Base-by-base conservation (phyloP, 2,113 vertebrate species). In the Opisthocomus hoazin region DNA sequence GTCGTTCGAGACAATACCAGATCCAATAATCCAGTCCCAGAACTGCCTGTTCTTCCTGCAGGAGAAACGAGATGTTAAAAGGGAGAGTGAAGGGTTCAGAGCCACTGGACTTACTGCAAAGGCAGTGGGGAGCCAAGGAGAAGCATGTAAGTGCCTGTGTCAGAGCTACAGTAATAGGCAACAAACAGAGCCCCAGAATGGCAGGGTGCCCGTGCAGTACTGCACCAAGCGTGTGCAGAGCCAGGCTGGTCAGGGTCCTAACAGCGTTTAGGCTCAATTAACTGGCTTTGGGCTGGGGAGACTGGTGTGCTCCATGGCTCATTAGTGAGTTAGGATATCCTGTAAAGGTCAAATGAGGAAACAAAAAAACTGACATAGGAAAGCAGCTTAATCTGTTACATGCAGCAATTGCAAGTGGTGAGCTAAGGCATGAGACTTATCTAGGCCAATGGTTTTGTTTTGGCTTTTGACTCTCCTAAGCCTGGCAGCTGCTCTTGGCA, bases 141-240 rank as follows among this genome's bases (percentile, higher is more conserved):
- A 26, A 58, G 30, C 48, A 30, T 60, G 3, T 5, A 3, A 54
- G 21, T 20, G 43, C 65, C 65, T 60, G 16, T 50, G 2, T 2
- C 26, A 37, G 73, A 78, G 64, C 91, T 68, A 24, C 34, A 37
- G 69, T 4, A 43, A 9, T 11, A 18, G 6, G 43, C 56, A 32
- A 36, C 17, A 46, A 43, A 27, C 7, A 48, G 64, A 41, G 8
- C 5, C 54, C 12, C 16, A 12, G 34, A 8, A 1, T 2, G 53
- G 66, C 58, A 29, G 58, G 60, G 48, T 11, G 5, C 58, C 60
- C 0, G 0, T 12, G 24, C 51, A 24, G 43, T 8, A 3, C 76
- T 22, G 50, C 11, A 3, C 21, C 6, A 24, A 20, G 56, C 1
- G 9, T 37, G 9, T 23, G 63, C 82, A 56, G 24, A 85, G 50